These are phyloP conservation scores for Steinernema carpocapsae DNA, from an alignment of 2,888 invertebrate genomes.

Conservation along the genomic window DNA sequence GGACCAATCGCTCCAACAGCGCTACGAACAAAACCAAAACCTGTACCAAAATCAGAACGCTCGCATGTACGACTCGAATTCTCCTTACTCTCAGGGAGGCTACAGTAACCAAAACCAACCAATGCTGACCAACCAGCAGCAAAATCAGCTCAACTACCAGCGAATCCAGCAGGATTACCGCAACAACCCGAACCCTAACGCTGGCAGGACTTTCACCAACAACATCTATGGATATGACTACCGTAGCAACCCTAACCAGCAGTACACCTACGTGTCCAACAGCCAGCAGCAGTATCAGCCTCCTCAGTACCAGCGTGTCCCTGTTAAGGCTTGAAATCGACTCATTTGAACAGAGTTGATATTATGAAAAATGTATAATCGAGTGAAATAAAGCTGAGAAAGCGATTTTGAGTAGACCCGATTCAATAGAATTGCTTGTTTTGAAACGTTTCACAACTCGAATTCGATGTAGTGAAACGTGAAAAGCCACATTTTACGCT, in stretches of 20 bases:
- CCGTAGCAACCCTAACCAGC: conserved; percentile 38
- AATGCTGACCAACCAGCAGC: conserved; percentile 41
- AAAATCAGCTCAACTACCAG: conserved; percentile 44
- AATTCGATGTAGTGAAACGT: too few species aligned
- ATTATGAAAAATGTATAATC: neutral
- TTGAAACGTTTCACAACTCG: too few species aligned
- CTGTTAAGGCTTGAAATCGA: neutral
- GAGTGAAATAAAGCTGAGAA: neutral
- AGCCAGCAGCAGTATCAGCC: conserved; percentile 21
- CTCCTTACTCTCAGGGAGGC: neutral
- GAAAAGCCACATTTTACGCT: too few species aligned
- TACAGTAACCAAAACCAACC: neutral
- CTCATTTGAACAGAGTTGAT: neutral
- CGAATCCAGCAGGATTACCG: conserved; percentile 38
- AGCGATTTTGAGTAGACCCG: too few species aligned
- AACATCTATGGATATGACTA: conserved; percentile 45
- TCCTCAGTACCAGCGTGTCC: conserved; percentile 2
- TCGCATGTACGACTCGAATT: neutral
- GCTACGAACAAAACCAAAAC: conserved; percentile 36
- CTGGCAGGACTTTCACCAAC: conserved; percentile 39
- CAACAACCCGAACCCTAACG: conserved; percentile 35
- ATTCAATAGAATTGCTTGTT: too few species aligned
- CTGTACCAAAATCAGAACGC: neutral
- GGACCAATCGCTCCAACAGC: conserved; percentile 36
- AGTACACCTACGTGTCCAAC: neutral